These are phyloP conservation scores for Rotaria magnacalcarata DNA, from an alignment of 2,888 invertebrate species.

Conservation along the genomic window DNA sequence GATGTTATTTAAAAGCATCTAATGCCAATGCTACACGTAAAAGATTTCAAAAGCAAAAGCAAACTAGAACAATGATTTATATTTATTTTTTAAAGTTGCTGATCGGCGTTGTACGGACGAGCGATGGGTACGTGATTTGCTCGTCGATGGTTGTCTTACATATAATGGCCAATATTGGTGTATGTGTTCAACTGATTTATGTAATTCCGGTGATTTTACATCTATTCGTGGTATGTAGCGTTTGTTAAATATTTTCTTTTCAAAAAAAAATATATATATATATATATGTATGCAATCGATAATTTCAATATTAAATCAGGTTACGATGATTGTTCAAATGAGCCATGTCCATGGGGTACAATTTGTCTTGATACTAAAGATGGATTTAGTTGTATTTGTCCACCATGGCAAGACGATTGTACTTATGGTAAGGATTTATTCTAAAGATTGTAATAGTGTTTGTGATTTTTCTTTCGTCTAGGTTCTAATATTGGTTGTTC, in stretches of 20 bases:
- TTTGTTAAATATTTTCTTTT: neutral
- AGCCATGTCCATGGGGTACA: constrained; percentile 44
- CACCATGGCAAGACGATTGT: constrained; percentile 43
- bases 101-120: constrained; percentile 43
- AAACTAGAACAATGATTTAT: too few relatives aligned
- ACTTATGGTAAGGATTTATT: constrained; percentile 29
- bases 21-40: constrained; percentile 16
- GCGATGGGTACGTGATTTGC: constrained; percentile 42
- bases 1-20: constrained; percentile 19
- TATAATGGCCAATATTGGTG: constrained; percentile 44
- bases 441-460: too few relatives aligned
- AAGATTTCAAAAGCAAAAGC: too few relatives aligned
- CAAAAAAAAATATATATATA: too few relatives aligned
- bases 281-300: too few relatives aligned
- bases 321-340: constrained; percentile 41
- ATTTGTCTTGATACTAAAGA: constrained; percentile 44
- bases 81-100: neutral
- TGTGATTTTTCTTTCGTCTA: neutral
- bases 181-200: constrained; percentile 45
- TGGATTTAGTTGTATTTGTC: constrained; percentile 37
- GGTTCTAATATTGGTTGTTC: constrained; percentile 39
- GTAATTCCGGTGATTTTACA: constrained; percentile 44
- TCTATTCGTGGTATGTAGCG: constrained; percentile 36
- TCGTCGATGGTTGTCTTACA: constrained; percentile 44
- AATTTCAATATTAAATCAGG: neutral